Base-by-base conservation (phyloP, 2,797 vertebrate genomes). In the Myripristis murdjan region DNA sequence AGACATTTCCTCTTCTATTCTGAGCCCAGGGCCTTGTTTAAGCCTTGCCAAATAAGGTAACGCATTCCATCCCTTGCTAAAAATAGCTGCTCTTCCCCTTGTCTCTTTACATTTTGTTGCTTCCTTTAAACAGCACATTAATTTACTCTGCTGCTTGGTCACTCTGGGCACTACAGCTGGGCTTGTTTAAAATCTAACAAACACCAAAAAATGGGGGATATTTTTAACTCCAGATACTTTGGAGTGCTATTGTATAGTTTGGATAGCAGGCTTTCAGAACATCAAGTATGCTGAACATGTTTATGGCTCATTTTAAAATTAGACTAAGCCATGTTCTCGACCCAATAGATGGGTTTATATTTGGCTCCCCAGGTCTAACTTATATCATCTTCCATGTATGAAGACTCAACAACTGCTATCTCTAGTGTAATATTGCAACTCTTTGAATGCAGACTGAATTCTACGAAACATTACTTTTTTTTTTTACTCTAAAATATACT, bases 1-100 rank as follows among this genome's bases (percentile, higher is more conserved):
- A 85, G 58, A 86, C 84, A 88, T 81, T 90, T 91, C 82, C 78
- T 81, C 70, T 64, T 78, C 84, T 87, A 75, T 81, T 89, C 83
- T 83, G 78, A 78, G 87, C 57, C 62, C 1, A 43, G 65, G 76
- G 70, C 57, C 85, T 90, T 90, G 83, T 88, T 88, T 69, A 89
- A 91, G 87, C 87, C 58, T 86, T 57, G 1, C 95, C 94, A 93
- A 95, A 95, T 94, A 95, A 95, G 95, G 95, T 57, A 95, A 95
- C 89, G 93, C 89, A 95, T 95, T 92, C 82, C 89, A 83, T 83
- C 68, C 73, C 77, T 83, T 76, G 68, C 84, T 94, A 94, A 93
- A 94, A 92, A 95, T 95, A 95, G 79, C 66, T n/a, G 11, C 47
- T 71, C 82, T 73, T 87, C 74, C 26, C 78, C 84, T 88, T 87